Evolutionary conservation across 1,140 invertebrate species (phyloP), one percentile per base, ranked within the genome.

Genomic region (Cylas formicarius): DNA sequence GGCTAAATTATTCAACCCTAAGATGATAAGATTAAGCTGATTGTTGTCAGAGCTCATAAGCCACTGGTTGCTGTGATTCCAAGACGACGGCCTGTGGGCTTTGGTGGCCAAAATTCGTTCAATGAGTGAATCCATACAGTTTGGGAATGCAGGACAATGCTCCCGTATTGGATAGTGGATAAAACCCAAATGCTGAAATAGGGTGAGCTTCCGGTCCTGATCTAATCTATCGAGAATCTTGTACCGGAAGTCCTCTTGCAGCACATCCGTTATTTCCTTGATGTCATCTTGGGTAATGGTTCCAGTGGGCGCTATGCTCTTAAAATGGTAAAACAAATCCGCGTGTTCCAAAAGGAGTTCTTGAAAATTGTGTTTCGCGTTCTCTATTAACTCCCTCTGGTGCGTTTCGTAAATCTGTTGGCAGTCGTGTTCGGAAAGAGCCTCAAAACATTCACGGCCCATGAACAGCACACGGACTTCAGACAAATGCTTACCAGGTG

Each of bases 111-210:
- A 70, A 56, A 86, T 76, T 56, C 82, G 69, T 65, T 85, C 84
- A 53, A 89, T 83, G n/a, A 87, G 64, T 34, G 77, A 76, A 67
- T 97, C 93, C 67, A 93, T 84, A 66, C 92, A 97, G 68, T 87
- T 85, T 40, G 83, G 78, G 67, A 82, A 88, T 26, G 86, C 86
- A 14, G 90, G 90, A 65, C 94, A 97, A 64, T 93, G 88, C 65
- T 96, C 92, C 21, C 86, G 71, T 59, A 92, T 88, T 9, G 93
- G 91, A 69, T 88, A 92, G 67, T 97, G 92, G 31, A 97, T 84
- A 70, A 97, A 97, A 35, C 92, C 91, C 18, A 97, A 70, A 69
- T 97, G 93, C 64, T 94, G 90, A 48, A 95, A 88, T 17, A 97
- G 72, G 78, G 96, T 90, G 43, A 95, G 70, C 60, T 92, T 90